Base-by-base conservation (phyloP, 2,888 invertebrate species). In the Agrotis exclamationis region DNA sequence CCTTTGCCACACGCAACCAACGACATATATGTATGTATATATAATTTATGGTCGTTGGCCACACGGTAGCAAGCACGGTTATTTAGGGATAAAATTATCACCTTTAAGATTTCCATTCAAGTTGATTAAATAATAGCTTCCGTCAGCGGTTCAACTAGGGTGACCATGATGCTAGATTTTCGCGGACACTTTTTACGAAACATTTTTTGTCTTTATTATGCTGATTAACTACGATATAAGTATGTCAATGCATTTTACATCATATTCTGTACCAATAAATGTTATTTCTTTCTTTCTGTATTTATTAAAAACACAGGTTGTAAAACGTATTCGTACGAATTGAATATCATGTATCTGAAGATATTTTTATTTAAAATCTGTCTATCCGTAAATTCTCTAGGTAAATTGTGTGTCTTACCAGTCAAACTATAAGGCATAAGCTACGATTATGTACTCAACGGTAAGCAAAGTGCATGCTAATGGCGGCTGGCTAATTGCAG, bases 391-490 rank as follows among this genome's bases (percentile, higher is more conserved):
- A 50, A 62, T 57, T 68, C 44, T 56, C n/a, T 16, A 58, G 45
- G 24, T 33, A 56, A 3, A 20, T 50, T 51, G 44, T 60, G 22
- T n/a, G 22, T 45, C 18, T 60, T 20, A 47, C 45, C 50, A 66
- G 51, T 50, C 18, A 18, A 69, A 62, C 74, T 67, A 45, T 74
- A 70, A 76, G 73, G 24, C 64, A 45, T 73, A 69, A 76, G 71
- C 24, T 72, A 76, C 65, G 74, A 74, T 76, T 72, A 80, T 85
- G 75, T 72, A 53, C 67, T 66, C 65, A 83, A 84, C 82, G 79
- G 87, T 85, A 82, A 84, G 72, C 80, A 80, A 79, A 87, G 87
- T 86, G 87, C 86, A 86, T 86, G 86, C 83, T 88, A 89, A 90
- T 87, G 75, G 73, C 63, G 53, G 60, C 66, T 76, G 79, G 70